phyloP scores from a whole-genome alignment of 2,888 invertebrate species.

The Zhengitettix transpicula region DNA sequence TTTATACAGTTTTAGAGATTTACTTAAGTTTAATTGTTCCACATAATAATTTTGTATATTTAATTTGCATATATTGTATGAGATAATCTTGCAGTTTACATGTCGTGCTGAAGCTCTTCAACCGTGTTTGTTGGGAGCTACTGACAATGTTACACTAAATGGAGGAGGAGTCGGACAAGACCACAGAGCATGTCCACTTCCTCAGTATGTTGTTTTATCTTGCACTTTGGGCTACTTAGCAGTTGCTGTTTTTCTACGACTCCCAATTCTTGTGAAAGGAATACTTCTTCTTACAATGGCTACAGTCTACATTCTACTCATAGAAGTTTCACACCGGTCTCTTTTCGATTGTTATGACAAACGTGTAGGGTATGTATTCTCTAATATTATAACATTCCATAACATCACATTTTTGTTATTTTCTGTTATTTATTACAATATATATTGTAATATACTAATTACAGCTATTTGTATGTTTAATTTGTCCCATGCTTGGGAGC shows the following conservation, averaged over 20 bases:
- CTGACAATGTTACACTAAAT: conserved; percentile 34
- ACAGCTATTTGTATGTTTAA: neutral
- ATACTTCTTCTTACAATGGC: conserved; percentile 61
- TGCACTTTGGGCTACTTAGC: conserved; percentile 71
- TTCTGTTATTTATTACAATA: neutral
- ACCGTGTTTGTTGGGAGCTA: conserved; percentile 30
- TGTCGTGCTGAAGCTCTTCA: conserved; percentile 32
- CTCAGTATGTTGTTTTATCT: conserved; percentile 73
- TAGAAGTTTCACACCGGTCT: conserved; percentile 62
- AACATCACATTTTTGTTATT: conserved; percentile 2
- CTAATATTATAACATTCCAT: neutral
- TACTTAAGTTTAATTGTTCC: too few species aligned
- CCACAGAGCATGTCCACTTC: conserved; percentile 67
- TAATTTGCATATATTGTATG: too few species aligned
- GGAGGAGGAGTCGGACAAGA: conserved; percentile 28
- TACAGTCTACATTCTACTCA: conserved; percentile 60
- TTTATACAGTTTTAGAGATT: too few species aligned
- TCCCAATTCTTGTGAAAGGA: conserved; percentile 71
- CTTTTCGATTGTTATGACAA: conserved; percentile 70
- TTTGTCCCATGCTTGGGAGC: too few species aligned
- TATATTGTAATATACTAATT: neutral
- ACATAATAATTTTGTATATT: too few species aligned
- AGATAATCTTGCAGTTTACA: conserved; percentile 34
- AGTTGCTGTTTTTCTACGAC: conserved; percentile 65
- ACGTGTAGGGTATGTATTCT: conserved; percentile 22